phyloP scores from a whole-genome alignment of 2,113 vertebrate species.

The Halichoeres trimaculatus region DNA sequence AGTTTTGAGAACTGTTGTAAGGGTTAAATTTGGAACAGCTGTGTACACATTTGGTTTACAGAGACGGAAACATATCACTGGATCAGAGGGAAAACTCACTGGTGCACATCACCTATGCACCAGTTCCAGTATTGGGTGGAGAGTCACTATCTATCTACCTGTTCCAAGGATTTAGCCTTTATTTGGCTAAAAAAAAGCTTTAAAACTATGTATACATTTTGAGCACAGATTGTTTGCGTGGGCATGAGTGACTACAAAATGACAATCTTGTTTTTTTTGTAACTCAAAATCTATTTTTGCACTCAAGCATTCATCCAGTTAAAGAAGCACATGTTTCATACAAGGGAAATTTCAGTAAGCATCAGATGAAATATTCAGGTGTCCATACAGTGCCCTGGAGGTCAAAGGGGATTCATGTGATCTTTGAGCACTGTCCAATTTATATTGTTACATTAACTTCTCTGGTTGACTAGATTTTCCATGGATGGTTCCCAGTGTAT shows the following conservation, averaged over 20 bases:
- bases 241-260: slow-evolving; percentile 43
- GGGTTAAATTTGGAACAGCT: slow-evolving; percentile 22
- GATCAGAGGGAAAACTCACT: slow-evolving; percentile 30
- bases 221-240: slow-evolving; percentile 39
- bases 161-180: slow-evolving; percentile 44
- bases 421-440: slow-evolving; percentile 13
- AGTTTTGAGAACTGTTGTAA: background rate
- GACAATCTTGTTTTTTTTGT: slow-evolving; percentile 79
- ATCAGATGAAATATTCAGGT: slow-evolving; percentile 32
- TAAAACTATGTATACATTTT: slow-evolving; percentile 48
- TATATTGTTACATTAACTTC: slow-evolving; percentile 43
- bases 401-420: slow-evolving; percentile 24
- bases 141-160: slow-evolving; percentile 34
- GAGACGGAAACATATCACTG: slow-evolving; percentile 28
- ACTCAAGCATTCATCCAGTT: slow-evolving; percentile 63
- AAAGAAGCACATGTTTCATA: slow-evolving; percentile 68
- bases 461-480: slow-evolving; percentile 26
- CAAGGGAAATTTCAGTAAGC: slow-evolving; percentile 57
- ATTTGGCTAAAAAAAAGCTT: slow-evolving; percentile 58
- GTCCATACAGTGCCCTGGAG: slow-evolving; percentile 21
- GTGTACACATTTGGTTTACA: slow-evolving; percentile 34
- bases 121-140: slow-evolving; percentile 4
- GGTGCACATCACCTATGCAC: slow-evolving; percentile 6
- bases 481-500: slow-evolving; percentile 52
- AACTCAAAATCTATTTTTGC: slow-evolving; percentile 83